These are phyloP conservation scores for Fragariocoptes setiger DNA, from an alignment of 1,140 invertebrate species.

Conservation along the genomic window DNA sequence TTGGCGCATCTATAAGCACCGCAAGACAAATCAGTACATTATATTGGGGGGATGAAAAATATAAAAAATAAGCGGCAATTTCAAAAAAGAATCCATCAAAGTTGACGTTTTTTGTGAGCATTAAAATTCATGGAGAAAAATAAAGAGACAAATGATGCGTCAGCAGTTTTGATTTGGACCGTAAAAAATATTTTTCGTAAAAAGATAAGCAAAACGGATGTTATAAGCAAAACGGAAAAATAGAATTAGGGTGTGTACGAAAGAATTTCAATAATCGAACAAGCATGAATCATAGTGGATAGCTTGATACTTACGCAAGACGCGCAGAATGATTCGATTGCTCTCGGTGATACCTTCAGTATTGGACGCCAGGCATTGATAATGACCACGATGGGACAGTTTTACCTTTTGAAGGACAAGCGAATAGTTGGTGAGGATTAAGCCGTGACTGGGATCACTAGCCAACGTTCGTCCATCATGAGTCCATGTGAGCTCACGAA, in stretches of 20 bases:
- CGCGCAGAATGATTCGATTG: conserved; percentile 42
- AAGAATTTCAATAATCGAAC: not conserved
- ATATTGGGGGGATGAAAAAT: too few species aligned
- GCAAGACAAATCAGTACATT: too few species aligned
- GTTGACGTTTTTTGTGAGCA: too few species aligned
- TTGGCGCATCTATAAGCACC: too few species aligned
- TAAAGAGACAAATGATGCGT: not conserved
- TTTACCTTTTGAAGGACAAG: conserved; percentile 16
- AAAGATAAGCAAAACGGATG: not conserved
- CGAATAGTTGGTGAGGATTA: conserved; percentile 42
- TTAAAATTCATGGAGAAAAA: not conserved
- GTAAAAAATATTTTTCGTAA: not conserved
- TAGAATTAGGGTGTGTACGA: not conserved
- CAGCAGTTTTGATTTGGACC: too few species aligned
- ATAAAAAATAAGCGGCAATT: too few species aligned
- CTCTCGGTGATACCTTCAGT: conserved; percentile 57
- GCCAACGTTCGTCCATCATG: conserved; percentile 8
- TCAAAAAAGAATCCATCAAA: too few species aligned
- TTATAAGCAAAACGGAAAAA: not conserved
- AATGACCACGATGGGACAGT: conserved; percentile 17
- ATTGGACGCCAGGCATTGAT: conserved; percentile 60
- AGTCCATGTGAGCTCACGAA: conserved; percentile 11
- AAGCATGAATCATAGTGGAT: not conserved
- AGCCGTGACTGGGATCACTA: conserved; percentile 23
- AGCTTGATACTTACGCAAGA: conserved; percentile 20